A percentile compares a stretch with the other conserved stretches of the same genome.
Evolutionary conservation across 2,113 vertebrate species (phyloP).

Genomic region (Protobothrops mucrosquamatus): DNA sequence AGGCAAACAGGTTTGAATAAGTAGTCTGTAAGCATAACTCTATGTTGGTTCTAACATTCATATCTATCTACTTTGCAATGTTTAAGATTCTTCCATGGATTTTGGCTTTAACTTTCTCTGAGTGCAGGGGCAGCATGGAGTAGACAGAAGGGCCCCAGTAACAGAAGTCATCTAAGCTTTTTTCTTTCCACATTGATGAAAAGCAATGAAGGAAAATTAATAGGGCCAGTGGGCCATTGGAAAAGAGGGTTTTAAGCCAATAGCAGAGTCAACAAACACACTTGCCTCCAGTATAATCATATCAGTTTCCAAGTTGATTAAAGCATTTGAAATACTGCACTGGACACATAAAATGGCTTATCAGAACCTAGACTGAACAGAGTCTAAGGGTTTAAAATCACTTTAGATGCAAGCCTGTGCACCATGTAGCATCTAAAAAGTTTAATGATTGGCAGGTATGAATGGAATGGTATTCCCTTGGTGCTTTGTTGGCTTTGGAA

Average conservation of each 20-base stretch:
- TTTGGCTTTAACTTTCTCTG: background rate
- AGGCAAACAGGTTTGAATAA: background rate
- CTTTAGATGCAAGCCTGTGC: background rate
- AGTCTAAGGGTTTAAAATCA: background rate
- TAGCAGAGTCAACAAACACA: background rate
- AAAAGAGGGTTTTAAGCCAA: background rate
- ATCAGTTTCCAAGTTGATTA: too few relatives aligned
- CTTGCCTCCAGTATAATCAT: background rate
- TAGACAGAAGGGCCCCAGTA: background rate
- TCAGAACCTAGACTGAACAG: too few relatives aligned
- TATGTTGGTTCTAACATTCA: background rate
- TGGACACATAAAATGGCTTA: too few relatives aligned
- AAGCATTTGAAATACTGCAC: too few relatives aligned
- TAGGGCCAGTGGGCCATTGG: background rate
- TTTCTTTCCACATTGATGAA: background rate
- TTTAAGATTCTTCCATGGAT: background rate
- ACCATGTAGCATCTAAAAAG: background rate
- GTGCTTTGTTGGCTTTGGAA: background rate
- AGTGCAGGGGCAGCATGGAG: background rate
- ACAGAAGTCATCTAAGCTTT: background rate
- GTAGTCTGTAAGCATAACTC: background rate
- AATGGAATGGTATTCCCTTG: background rate
- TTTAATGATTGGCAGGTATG: background rate
- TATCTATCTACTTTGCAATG: background rate
- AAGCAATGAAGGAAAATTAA: background rate